Percentiles rank a stretch among this genome's conserved stretches.
phyloP scores from a whole-genome alignment of 37 sponge, comb jelly and placozoan genomes.

The Corticium candelabrum region DNA sequence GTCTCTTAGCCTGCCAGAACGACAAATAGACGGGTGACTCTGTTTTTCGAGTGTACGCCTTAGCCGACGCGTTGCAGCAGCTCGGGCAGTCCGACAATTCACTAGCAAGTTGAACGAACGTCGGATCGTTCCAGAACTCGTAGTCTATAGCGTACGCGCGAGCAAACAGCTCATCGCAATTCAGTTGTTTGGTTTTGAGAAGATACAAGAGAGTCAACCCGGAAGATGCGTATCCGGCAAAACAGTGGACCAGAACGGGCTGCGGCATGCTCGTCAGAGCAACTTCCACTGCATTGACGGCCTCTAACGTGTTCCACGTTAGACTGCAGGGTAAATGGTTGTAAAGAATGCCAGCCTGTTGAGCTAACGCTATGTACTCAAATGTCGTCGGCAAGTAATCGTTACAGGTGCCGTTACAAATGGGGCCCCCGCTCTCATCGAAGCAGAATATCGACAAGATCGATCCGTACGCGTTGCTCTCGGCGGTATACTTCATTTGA shows the following conservation, averaged over 20 bases:
- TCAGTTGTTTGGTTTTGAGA: not conserved
- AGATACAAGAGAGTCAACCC: not conserved
- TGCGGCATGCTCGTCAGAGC: not conserved
- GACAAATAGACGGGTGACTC: too few species aligned
- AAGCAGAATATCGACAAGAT: not conserved
- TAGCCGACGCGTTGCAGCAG: not conserved
- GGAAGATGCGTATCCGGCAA: not conserved
- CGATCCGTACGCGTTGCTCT: not conserved
- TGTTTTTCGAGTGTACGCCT: not conserved
- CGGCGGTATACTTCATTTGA: not conserved
- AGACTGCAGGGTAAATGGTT: not conserved
- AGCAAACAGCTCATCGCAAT: not conserved
- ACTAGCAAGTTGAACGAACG: not conserved
- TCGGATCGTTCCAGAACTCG: not conserved
- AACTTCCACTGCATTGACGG: not conserved
- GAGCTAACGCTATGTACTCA: not conserved
- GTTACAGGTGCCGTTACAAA: not conserved
- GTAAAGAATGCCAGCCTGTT: not conserved
- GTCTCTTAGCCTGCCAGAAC: not conserved
- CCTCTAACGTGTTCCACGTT: not conserved
- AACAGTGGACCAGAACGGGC: not conserved
- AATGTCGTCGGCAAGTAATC: not conserved
- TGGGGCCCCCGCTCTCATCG: not conserved
- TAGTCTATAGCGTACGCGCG: not conserved
- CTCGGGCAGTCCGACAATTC: not conserved